A percentile compares a stretch with the other conserved stretches of the same genome.
Conservation (phyloP, 2,888 invertebrate species). For the Lissonota sp. region DNA sequence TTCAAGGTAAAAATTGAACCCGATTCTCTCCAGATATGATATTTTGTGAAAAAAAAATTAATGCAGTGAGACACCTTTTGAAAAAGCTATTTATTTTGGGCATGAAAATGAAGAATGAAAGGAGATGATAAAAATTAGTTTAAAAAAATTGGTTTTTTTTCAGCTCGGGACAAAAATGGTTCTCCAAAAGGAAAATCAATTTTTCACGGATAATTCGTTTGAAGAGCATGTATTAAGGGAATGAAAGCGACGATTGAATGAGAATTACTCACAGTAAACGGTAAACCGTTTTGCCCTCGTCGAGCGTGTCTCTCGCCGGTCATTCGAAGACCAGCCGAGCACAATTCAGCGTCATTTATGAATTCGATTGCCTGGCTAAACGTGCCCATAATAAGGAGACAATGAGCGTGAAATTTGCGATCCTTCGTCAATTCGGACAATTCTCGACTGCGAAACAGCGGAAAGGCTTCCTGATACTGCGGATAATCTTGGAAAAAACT, state of each 20-base stretch:
- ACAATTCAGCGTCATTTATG: conserved; percentile 82
- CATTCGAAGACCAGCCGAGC: conserved; percentile 71
- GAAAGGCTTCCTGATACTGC: conserved; percentile 83
- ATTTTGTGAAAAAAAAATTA: background rate
- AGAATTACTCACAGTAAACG: conserved; percentile 45
- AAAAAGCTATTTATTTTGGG: background rate
- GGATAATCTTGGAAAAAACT: conserved; percentile 85
- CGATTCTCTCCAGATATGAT: too few relatives aligned
- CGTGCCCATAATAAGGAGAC: conserved; percentile 84
- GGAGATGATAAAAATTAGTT: too few relatives aligned
- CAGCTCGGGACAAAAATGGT: too few relatives aligned
- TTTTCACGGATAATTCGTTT: too few relatives aligned
- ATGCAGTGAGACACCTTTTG: background rate
- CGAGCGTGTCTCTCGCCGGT: conserved; percentile 83
- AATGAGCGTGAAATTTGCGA: conserved; percentile 84
- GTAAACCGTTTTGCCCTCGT: conserved; percentile 76
- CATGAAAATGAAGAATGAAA: background rate
- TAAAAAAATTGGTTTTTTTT: too few relatives aligned
- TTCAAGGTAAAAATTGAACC: too few relatives aligned
- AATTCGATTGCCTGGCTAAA: conserved; percentile 83
- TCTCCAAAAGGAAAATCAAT: too few relatives aligned
- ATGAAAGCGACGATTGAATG: too few relatives aligned
- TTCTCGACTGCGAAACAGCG: conserved; percentile 83
- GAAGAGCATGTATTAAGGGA: too few relatives aligned
- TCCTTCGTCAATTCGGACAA: conserved; percentile 80